Percentiles rank a stretch among this genome's conserved stretches.
Evolutionary conservation across 2,797 vertebrate genomes (phyloP).

Genomic region (Thripadectes ignobilis): DNA sequence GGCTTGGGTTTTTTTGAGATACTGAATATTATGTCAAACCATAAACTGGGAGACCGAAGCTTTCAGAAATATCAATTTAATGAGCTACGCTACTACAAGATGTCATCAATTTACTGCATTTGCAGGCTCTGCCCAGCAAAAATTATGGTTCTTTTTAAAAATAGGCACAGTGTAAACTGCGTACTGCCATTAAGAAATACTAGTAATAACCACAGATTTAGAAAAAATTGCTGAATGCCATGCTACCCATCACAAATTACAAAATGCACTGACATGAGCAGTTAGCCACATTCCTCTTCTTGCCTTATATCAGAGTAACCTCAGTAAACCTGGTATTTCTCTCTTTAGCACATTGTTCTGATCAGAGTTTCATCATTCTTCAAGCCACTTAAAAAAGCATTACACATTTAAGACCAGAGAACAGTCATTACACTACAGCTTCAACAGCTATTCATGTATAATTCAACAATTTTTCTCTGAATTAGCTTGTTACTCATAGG

Average conservation of each 20-base stretch:
- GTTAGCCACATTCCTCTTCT: not conserved
- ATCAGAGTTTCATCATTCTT: conserved; percentile 36
- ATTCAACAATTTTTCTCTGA: conserved; percentile 37
- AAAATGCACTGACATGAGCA: conserved; percentile 2
- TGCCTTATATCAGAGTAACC: not conserved
- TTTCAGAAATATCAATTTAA: conserved; percentile 6
- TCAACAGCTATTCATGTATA: conserved; percentile 50
- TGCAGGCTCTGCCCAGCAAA: not conserved
- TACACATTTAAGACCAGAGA: conserved; percentile 23
- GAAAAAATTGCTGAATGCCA: not conserved
- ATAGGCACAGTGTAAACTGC: not conserved
- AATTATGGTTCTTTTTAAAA: not conserved
- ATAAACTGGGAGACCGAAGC: not conserved
- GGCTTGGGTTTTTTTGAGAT: accelerated
- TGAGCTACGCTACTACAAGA: not conserved
- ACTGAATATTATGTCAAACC: not conserved
- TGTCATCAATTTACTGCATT: not conserved
- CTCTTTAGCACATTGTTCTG: conserved; percentile 36
- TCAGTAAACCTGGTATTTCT: conserved; percentile 39
- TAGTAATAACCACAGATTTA: not conserved
- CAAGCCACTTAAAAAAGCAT: conserved; percentile 39
- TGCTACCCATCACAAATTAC: not conserved
- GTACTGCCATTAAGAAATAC: not conserved
- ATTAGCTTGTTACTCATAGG: conserved; percentile 44
- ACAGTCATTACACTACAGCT: conserved; percentile 18